Evolutionary conservation across 23 tunicate species (phyloP), one percentile per base, ranked within the genome.

Genomic region (Pegea sp.): DNA sequence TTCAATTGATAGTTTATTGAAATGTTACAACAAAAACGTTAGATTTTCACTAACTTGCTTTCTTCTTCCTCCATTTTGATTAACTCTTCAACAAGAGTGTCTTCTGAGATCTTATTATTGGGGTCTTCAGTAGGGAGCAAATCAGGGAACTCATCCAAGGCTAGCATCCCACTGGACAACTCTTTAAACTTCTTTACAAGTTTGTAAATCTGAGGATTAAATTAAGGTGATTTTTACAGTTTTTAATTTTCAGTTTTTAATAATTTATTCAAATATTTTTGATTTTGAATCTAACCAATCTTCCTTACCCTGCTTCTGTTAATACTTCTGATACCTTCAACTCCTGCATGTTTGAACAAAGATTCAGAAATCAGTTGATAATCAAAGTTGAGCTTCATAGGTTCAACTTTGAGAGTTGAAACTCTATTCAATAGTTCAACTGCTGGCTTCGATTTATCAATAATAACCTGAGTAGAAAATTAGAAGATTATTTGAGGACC

Each of bases 331-430:
- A 38, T 16, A 8, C 46, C 46, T 16, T 38, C 46, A 11, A 8
- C 13, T 16, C 16, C 16, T 11, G 46, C 16, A 16, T 38, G 46
- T 16, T 38, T 16, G 13, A 38, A 16, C 46, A 38, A 16, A 11
- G 11, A 8, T 11, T 38, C 46, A 16, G 13, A 8, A 11, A 38
- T 11, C 46, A 16, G 16, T 16, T 38, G 11, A 16, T 38, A 38
- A 16, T 38, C 46, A 16, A 38, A 38, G 46, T 38, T 38, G 46
- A 38, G 46, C 46, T 38, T 38, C 46, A 38, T 11, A 38, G 46
- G 13, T 38, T 38, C 46, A 11, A 38, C 46, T 38, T 38, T 16
- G 13, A 8, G 46, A 11, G 13, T 16, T 11, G 46, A 8, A 11
- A 16, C 11, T 16, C 16, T 16, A 16, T 8, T 8, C 13, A 38